These are phyloP conservation scores for Balearica regulorum DNA, from an alignment of 2,797 vertebrate species.

Conservation along the genomic window DNA sequence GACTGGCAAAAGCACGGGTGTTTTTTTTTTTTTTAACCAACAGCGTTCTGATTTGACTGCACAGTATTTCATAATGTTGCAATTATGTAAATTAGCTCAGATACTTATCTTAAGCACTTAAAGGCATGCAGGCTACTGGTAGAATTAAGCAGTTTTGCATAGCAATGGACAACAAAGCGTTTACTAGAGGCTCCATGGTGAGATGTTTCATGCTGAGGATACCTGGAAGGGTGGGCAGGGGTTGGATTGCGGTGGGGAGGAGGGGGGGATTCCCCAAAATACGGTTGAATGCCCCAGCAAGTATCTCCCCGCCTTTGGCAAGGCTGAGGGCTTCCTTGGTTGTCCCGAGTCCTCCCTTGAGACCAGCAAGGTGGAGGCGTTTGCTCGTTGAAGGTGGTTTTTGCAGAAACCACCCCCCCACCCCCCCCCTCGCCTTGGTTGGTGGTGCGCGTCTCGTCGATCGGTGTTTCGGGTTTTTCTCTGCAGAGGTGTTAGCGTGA, in stretches of 20 bases:
- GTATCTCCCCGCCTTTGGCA: not conserved
- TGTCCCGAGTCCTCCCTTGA: not conserved
- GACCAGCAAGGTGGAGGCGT: not conserved
- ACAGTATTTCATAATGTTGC: constrained; percentile 48
- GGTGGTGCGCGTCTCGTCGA: not conserved
- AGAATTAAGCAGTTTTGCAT: constrained; percentile 6
- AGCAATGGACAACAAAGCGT: not conserved
- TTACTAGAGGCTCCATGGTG: not conserved
- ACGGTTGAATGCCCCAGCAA: not conserved
- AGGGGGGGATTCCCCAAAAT: not conserved
- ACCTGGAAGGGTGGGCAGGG: not conserved
- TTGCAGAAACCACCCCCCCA: not conserved
- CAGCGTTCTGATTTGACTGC: constrained; percentile 46
- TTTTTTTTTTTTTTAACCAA: not conserved
- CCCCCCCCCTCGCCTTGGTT: not conserved
- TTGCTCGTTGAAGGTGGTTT: not conserved
- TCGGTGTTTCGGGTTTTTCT: not conserved
- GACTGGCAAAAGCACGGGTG: constrained; percentile 31
- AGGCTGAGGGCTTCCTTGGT: not conserved
- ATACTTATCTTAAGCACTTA: constrained; percentile 49
- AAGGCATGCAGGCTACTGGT: not conserved
- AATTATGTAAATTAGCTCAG: constrained; percentile 53
- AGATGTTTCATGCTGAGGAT: not conserved
- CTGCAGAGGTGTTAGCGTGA: not conserved
- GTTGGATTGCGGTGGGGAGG: not conserved